Evolutionary conservation across 1,140 invertebrate genomes (phyloP).

Genomic region (Drosophila arawakana): DNA sequence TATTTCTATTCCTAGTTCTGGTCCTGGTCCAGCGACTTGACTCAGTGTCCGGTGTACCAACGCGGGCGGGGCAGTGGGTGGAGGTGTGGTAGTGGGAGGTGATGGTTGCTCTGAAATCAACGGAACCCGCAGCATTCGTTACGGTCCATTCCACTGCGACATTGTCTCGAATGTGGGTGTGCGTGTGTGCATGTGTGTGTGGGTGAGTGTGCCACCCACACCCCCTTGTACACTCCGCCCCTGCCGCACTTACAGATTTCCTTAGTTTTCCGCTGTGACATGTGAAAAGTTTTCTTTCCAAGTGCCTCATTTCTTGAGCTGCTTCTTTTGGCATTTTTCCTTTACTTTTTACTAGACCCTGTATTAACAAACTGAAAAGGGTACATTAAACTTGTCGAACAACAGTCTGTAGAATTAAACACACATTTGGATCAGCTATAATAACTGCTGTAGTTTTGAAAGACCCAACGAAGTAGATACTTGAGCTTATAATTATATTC

Average conservation of each 20-base stretch:
- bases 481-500: no score
- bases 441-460: no score
- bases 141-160: conserved; percentile 56
- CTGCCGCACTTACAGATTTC: not conserved
- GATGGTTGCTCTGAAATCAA: conserved; percentile 59
- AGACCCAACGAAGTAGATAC: no score
- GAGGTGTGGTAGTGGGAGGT: not conserved
- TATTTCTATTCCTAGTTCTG: not conserved
- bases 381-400: no score
- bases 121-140: conserved; percentile 79
- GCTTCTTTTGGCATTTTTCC: conserved; percentile 15
- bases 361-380: no score
- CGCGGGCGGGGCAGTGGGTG: no score
- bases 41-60: conserved; percentile 25
- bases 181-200: conserved; percentile 1
- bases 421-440: no score
- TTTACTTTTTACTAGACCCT: not conserved
- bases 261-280: conserved; percentile 46
- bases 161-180: conserved; percentile 19
- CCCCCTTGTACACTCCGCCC: not conserved
- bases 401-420: no score
- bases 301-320: conserved; percentile 26
- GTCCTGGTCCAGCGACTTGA: conserved; percentile 4
- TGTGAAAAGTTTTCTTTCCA: conserved; percentile 69
- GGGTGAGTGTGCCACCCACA: not conserved